Evolutionary conservation across 2,797 vertebrate species (phyloP), one percentile per base, ranked within the genome.

Genomic region (Danio kyathit): DNA sequence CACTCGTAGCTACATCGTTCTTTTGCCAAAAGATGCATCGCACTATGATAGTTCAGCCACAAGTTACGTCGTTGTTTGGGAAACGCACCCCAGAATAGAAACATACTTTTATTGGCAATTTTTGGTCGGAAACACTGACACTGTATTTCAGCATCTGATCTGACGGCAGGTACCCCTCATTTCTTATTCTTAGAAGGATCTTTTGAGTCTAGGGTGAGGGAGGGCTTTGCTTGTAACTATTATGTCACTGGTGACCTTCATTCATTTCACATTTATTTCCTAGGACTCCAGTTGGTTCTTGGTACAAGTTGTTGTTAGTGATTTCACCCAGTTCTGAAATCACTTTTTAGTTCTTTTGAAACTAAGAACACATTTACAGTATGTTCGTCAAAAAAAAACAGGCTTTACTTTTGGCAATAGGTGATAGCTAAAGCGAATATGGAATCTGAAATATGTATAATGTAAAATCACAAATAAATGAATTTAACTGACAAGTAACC

Each of bases 191-290:
- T 52, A 54, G 21, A 56, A 5, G 29, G 60, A 6, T 12, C 21
- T 11, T 16, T 29, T 29, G 29, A 9, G 8, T 29, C 7, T 17
- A 2, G 72, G 49, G 14, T 19, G 43, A 52, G 43, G 29, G 65
- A 70, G 65, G 76, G 75, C 6, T 51, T 54, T 65, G 17, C 43
- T 44, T 38, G n/a, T 4, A 67, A 77, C 40, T 5, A 3, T 70
- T 49, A 11, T 12, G 13, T 8, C 9, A 13, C 40, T 56, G 4
- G 21, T 46, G 7, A 40, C 59, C 49, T 21, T 49, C 6, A 21
- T 21, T 76, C 38, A 66, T 6, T 44, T 54, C 11, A 54, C 2
- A 76, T 73, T 59, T 14, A 21, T 73, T 73, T 73, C 54, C 59
- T 59, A 54, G 71, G 54, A 29, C 41, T 59, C 38, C 40, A 19